These are phyloP conservation scores for Gallinago stenura DNA, from an alignment of 2,797 vertebrate genomes.

Conservation along the genomic window DNA sequence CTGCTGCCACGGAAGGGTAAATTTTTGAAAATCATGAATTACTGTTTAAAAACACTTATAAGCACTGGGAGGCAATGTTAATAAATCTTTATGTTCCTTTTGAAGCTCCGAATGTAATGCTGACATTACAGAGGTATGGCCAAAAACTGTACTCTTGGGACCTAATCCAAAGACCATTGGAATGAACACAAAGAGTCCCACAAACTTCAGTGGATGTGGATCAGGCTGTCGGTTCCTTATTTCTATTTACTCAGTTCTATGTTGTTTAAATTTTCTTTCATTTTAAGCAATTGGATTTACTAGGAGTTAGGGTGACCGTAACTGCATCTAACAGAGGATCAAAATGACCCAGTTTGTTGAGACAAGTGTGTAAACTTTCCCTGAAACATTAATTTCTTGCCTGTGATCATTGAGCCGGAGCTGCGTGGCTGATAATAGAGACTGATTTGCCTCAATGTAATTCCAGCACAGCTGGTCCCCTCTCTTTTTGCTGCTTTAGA, in stretches of 20 bases:
- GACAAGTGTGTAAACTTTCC: slow-evolving; percentile 42
- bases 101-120: neutral
- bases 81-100: neutral
- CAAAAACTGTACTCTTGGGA: neutral
- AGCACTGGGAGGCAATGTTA: neutral
- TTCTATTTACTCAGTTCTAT: neutral
- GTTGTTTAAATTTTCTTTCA: slow-evolving; percentile 7
- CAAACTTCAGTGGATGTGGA: neutral
- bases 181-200: neutral
- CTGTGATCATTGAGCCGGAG: slow-evolving; percentile 60
- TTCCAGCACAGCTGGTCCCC: slow-evolving; percentile 64
- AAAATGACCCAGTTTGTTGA: slow-evolving; percentile 39
- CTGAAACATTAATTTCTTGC: slow-evolving; percentile 55
- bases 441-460: slow-evolving; percentile 50
- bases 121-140: neutral
- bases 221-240: neutral
- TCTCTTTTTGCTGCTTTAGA: slow-evolving; percentile 40
- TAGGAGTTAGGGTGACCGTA: neutral
- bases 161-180: neutral
- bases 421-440: slow-evolving; percentile 51
- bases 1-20: neutral
- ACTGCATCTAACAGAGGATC: neutral
- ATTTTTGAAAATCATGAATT: neutral
- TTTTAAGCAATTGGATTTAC: slow-evolving; percentile 13
- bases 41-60: neutral